phyloP scores from a whole-genome alignment of 2,797 vertebrate genomes.

The Molothrus aeneus region DNA sequence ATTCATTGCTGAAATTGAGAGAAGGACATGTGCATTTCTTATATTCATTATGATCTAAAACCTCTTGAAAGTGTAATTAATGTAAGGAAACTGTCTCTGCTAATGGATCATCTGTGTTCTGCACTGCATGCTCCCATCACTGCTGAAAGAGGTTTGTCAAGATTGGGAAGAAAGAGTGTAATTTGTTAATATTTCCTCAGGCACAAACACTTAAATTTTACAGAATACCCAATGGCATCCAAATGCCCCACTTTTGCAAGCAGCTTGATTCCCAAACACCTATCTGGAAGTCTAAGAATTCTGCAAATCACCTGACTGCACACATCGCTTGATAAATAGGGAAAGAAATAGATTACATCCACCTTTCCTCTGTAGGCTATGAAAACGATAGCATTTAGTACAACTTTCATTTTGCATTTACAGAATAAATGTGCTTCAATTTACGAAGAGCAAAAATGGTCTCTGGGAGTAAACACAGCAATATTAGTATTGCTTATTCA shows the following conservation, averaged over 20 bases:
- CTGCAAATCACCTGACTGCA: neutral
- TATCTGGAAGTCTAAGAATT: neutral
- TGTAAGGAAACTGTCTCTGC: neutral
- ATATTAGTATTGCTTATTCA: neutral
- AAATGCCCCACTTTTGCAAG: neutral
- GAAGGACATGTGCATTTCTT: neutral
- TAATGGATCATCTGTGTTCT: neutral
- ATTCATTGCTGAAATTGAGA: neutral
- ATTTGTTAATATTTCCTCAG: neutral
- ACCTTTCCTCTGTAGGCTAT: neutral
- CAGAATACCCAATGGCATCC: neutral
- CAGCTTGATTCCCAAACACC: neutral
- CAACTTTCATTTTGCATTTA: neutral
- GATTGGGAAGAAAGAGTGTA: neutral
- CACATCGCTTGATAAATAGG: neutral
- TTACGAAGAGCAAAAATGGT: neutral
- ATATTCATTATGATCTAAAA: neutral
- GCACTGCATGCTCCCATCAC: neutral
- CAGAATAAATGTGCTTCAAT: constrained; percentile 1
- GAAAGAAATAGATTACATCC: neutral
- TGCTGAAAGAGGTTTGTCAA: neutral
- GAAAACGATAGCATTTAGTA: neutral
- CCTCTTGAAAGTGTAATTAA: neutral
- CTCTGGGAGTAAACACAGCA: neutral
- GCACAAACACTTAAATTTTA: neutral